Conservation (phyloP, 2,888 invertebrate species). For the Itoplectis maculator region DNA sequence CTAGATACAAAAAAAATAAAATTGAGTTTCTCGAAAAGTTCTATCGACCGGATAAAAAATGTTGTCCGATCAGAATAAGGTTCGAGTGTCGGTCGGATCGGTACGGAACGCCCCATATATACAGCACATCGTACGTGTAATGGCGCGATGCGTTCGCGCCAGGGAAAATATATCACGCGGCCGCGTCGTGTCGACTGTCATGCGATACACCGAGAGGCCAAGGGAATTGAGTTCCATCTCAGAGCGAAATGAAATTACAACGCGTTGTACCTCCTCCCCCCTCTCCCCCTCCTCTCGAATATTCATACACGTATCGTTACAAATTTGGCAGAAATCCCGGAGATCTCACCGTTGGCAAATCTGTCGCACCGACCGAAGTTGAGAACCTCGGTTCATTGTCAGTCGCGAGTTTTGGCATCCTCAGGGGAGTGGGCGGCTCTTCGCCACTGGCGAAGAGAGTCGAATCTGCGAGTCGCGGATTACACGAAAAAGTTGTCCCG, state of each 20-base stretch:
- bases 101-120: too few relatives aligned
- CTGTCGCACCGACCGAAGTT: slow-evolving; percentile 44
- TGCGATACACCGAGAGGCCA: slow-evolving; percentile 37
- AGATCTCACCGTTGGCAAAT: slow-evolving; percentile 9
- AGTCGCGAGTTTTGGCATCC: slow-evolving; percentile 78
- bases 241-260: slow-evolving; percentile 58
- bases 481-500: not conserved
- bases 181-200: slow-evolving; percentile 50
- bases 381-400: slow-evolving; percentile 79
- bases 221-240: slow-evolving; percentile 44
- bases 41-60: too few relatives aligned
- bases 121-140: slow-evolving; percentile 16
- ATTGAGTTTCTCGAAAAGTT: too few relatives aligned
- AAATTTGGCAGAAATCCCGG: slow-evolving; percentile 60
- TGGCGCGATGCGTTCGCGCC: slow-evolving; percentile 54
- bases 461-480: slow-evolving; percentile 65
- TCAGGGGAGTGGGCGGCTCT: slow-evolving; percentile 75
- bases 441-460: slow-evolving; percentile 66
- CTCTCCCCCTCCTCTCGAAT: not conserved
- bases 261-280: not conserved
- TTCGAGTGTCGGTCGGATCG: too few relatives aligned
- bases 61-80: too few relatives aligned
- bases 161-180: slow-evolving; percentile 62
- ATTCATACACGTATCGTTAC: not conserved
- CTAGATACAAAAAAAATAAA: too few relatives aligned